A percentile compares a stretch with the other conserved stretches of the same genome.
Conservation (phyloP, 1,140 invertebrate genomes). For the Leucophenga varia region DNA sequence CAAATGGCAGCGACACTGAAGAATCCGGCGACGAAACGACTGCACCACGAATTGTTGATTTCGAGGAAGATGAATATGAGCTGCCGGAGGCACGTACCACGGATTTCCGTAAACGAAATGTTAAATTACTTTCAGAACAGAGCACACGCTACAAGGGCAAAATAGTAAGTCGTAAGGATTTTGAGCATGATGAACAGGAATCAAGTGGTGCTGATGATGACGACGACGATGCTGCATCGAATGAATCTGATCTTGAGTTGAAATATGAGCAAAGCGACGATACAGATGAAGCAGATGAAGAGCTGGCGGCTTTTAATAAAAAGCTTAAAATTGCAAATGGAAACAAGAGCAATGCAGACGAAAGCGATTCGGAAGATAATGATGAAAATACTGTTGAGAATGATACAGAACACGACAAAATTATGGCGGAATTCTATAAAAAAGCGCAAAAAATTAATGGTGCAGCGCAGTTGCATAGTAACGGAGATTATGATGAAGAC, state of each 20-base stretch:
- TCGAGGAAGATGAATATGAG: conserved; percentile 61
- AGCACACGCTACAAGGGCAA: conserved; percentile 74
- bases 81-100: conserved; percentile 61
- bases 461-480: neutral
- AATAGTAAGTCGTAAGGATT: conserved; percentile 63
- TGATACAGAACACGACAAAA: too few relatives aligned
- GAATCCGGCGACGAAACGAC: conserved; percentile 35
- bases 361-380: too few relatives aligned
- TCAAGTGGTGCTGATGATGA: conserved; percentile 30
- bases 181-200: conserved; percentile 38
- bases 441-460: neutral
- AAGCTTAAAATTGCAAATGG: conserved; percentile 12
- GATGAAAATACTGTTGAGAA: too few relatives aligned
- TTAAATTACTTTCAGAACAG: conserved; percentile 66
- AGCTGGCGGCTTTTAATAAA: conserved; percentile 18
- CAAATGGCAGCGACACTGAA: conserved; percentile 34
- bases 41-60: conserved; percentile 40
- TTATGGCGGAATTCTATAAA: neutral
- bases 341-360: neutral
- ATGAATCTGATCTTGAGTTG: conserved; percentile 19
- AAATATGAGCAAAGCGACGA: conserved; percentile 44
- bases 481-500: neutral
- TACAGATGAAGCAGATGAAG: conserved; percentile 23
- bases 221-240: conserved; percentile 11
- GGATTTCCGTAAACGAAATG: conserved; percentile 65